phyloP scores from a whole-genome alignment of 1,140 invertebrate species.

The Cotesia chilonis region DNA sequence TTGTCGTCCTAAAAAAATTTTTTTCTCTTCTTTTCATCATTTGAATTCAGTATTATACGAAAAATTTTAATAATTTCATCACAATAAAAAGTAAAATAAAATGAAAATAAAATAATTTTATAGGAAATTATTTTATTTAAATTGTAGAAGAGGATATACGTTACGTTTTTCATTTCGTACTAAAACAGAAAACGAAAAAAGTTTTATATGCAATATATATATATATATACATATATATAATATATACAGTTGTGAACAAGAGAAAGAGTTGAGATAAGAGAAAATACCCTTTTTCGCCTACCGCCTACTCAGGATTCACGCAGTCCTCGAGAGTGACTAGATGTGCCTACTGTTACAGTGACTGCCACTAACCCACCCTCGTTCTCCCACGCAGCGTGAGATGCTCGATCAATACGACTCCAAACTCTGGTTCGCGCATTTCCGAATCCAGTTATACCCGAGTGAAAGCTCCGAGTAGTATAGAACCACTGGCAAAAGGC shows the following conservation, averaged over 20 bases:
- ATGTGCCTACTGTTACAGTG: constrained; percentile 45
- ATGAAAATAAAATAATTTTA: too few species aligned
- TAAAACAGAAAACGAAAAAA: not conserved
- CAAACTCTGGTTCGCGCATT: constrained; percentile 55
- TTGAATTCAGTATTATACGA: too few species aligned
- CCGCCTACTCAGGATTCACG: constrained; percentile 7
- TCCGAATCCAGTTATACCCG: constrained; percentile 51
- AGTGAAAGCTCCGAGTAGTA: constrained; percentile 11
- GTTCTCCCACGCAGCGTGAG: constrained; percentile 47
- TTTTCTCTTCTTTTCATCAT: too few species aligned
- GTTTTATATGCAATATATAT: too few species aligned
- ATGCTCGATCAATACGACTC: constrained; percentile 57
- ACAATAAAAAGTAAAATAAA: too few species aligned
- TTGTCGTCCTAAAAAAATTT: too few species aligned
- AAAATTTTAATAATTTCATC: too few species aligned
- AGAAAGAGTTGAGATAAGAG: constrained; percentile 24
- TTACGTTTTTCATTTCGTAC: too few species aligned
- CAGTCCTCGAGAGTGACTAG: constrained; percentile 33
- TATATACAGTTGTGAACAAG: constrained; percentile 2
- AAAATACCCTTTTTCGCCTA: not conserved
- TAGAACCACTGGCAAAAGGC: too few species aligned
- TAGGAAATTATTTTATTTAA: too few species aligned
- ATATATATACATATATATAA: not conserved
- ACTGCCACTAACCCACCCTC: constrained; percentile 25
- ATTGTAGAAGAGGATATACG: too few species aligned